These are phyloP conservation scores for Ecliptopera silaceata DNA, from an alignment of 2,888 invertebrate species.

Conservation along the genomic window DNA sequence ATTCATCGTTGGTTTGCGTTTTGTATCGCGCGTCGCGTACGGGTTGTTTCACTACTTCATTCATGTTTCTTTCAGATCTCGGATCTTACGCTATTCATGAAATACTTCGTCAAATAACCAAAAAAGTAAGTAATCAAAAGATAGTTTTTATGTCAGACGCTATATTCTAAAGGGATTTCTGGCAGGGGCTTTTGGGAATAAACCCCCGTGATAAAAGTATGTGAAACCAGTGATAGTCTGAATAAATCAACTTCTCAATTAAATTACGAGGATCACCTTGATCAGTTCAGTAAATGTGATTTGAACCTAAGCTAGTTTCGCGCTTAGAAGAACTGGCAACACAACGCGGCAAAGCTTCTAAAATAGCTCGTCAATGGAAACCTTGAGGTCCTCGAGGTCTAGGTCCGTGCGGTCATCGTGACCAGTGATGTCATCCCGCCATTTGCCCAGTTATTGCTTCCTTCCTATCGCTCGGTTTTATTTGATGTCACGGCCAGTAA, in stretches of 20 bases:
- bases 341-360: neutral
- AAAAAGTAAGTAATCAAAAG: no score
- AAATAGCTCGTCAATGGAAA: slow-evolving; percentile 8
- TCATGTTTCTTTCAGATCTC: slow-evolving; percentile 17
- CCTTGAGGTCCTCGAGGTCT: slow-evolving; percentile 23
- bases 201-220: no score
- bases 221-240: neutral
- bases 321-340: neutral
- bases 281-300: no score
- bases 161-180: no score
- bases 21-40: slow-evolving; percentile 9
- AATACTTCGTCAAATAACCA: no score
- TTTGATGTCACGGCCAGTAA: slow-evolving; percentile 16
- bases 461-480: slow-evolving; percentile 13
- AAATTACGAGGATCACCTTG: neutral
- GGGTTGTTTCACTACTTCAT: slow-evolving; percentile 27
- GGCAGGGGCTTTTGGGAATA: no score
- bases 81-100: neutral
- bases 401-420: slow-evolving; percentile 18
- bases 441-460: slow-evolving; percentile 20
- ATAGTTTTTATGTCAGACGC: no score
- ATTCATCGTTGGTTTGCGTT: slow-evolving; percentile 16
- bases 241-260: neutral
- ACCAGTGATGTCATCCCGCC: slow-evolving; percentile 18
- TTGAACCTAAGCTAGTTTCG: neutral